Evolutionary conservation across 1,140 invertebrate species (phyloP), one percentile per base, ranked within the genome.

Genomic region (Drosophila mauritiana): DNA sequence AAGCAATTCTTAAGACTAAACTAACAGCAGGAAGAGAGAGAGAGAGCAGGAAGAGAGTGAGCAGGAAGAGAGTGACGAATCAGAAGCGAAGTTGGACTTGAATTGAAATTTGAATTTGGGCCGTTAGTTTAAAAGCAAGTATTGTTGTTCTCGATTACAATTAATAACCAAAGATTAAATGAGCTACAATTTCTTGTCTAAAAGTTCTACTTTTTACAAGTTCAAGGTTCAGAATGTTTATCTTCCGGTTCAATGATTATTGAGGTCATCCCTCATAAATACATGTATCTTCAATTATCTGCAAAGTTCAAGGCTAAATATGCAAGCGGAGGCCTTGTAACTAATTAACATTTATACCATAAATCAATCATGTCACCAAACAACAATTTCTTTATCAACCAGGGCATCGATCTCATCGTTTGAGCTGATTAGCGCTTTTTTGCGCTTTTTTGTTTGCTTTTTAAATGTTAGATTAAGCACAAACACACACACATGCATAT

Each of bases 31-130:
- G 46, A 65, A 43, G 61, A 46, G 64, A 37, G 64, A 37, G 64
- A 17, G 17, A 17, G 17, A 17, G 17, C 17, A 17, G 17, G 17
- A 17, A 17, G 17, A 17, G 17, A 17, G 17, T 17, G 25, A 62
- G 59, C 59, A 34, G 64, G 37, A 65, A 43, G 61, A 46, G 64
- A 37, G 64, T 68, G 64, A 68, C 46, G 64, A 20, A 40, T 43
- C 64, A 64, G 64, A 67, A 63, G 45, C 58, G 64, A 37, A 63
- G 51, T 62, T 67, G 64, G 63, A 67, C 64, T 67, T 63, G 57
- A 67, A 59, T 63, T 51, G 49, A 22, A 51, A 67, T 67, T 67
- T 42, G 37, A 67, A 67, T 67, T 63, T 67, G 58, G 45, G 64
- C 57, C 64, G 64, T 67, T 63, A 51, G 20, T 25, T 63, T 63